Evolutionary conservation across 2,888 invertebrate species (phyloP).

Genomic region (Mythimna ferrago): DNA sequence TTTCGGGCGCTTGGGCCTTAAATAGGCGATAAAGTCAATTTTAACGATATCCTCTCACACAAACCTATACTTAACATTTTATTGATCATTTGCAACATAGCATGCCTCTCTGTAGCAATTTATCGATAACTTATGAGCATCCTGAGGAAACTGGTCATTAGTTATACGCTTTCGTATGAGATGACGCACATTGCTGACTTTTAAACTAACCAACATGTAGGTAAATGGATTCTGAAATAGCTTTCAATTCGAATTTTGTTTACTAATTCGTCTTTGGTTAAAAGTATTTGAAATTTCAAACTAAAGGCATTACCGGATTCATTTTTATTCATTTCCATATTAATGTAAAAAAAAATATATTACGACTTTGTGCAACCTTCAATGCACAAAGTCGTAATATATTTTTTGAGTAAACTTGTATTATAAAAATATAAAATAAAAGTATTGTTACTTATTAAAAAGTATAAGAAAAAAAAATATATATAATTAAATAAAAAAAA

Average conservation of each 20-base stretch:
- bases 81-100: slow-evolving; percentile 15
- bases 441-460: too few species aligned
- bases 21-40: slow-evolving; percentile 7
- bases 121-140: slow-evolving; percentile 22
- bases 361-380: too few species aligned
- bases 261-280: not conserved
- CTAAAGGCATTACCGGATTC: too few species aligned
- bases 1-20: too few species aligned
- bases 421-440: too few species aligned
- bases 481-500: too few species aligned
- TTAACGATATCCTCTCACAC: slow-evolving; percentile 19
- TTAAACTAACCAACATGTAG: slow-evolving; percentile 3
- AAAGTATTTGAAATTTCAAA: not conserved
- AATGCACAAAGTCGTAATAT: too few species aligned
- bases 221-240: not conserved
- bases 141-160: slow-evolving; percentile 21
- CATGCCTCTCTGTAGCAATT: not conserved
- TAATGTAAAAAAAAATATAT: too few species aligned
- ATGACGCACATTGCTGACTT: slow-evolving; percentile 10
- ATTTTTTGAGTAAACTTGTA: too few species aligned
- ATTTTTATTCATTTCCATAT: too few species aligned
- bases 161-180: slow-evolving; percentile 19
- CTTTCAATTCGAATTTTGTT: not conserved
- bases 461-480: too few species aligned
- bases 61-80: slow-evolving; percentile 22